Evolutionary conservation across 2,888 invertebrate species (phyloP).

Genomic region (Endomychus coccineus): DNA sequence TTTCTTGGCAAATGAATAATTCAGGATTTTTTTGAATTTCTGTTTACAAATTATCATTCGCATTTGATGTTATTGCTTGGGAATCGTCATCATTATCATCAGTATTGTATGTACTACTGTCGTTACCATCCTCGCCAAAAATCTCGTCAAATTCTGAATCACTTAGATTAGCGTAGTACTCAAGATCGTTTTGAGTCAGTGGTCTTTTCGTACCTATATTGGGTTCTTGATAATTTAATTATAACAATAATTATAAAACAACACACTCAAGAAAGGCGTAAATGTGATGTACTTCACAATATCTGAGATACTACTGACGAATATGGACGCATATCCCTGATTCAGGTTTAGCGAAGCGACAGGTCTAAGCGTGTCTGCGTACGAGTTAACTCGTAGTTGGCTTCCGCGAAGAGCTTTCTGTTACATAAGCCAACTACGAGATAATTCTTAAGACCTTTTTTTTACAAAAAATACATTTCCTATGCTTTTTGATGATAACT

Average conservation of each 20-base stretch:
- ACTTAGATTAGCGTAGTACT: slow-evolving; percentile 23
- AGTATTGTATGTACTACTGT: slow-evolving; percentile 18
- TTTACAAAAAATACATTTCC: slow-evolving; percentile 6
- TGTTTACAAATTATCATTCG: too few species aligned
- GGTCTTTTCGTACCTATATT: slow-evolving; percentile 23
- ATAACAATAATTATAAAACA: slow-evolving; percentile 21
- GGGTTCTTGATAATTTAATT: too few species aligned
- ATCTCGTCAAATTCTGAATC: slow-evolving; percentile 22
- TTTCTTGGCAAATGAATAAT: slow-evolving; percentile 25
- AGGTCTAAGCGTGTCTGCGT: too few species aligned
- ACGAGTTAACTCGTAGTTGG: slow-evolving; percentile 22
- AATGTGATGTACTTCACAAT: slow-evolving; percentile 22
- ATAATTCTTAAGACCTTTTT: slow-evolving; percentile 22
- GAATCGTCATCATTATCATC: slow-evolving; percentile 21
- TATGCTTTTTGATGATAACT: too few species aligned
- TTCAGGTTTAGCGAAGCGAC: slow-evolving; percentile 12
- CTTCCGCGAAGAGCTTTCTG: slow-evolving; percentile 22
- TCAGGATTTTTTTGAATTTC: slow-evolving; percentile 23
- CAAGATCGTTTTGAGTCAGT: slow-evolving; percentile 24
- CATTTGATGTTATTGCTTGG: slow-evolving; percentile 24
- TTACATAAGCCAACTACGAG: slow-evolving; percentile 24
- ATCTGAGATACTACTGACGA: slow-evolving; percentile 19
- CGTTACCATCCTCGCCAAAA: slow-evolving; percentile 21
- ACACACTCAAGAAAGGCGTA: slow-evolving; percentile 19
- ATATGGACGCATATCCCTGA: slow-evolving; percentile 14